Evolutionary conservation across 2,113 vertebrate species (phyloP), one percentile per base, ranked within the genome.

Genomic region (Vulpes ferrilata): DNA sequence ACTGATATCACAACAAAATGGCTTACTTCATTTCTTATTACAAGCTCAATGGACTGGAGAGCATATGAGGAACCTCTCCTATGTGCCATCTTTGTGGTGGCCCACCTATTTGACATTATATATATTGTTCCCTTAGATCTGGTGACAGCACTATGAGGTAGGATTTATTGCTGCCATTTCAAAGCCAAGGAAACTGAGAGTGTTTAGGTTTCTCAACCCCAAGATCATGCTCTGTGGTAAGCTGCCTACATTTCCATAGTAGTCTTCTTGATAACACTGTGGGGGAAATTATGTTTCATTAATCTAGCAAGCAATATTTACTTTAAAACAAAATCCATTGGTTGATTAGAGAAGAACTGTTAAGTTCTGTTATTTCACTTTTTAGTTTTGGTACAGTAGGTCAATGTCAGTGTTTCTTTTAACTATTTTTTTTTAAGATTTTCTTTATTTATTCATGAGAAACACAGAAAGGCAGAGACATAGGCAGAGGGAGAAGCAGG

Each of bases 51-150:
- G 11, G 5, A 48, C 3, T 71, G 53, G 8, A 69, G 30, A 81
- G n/a, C 10, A 30, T 32, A 7, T 4, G 3, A 27, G 6, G n/a
- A 71, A 1, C 7, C 85, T 55, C 60, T 60, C 1, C 62, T 69
- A 16, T 2, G 25, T 11, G 9, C 5, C 32, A 6, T 25, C n/a
- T 5, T 16, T 59, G 16, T 32, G 15, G 23, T 9, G 8, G 4
- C 30, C 27, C 12, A 38, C 17, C 12, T 59, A n/a, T 35, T 43
- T 13, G 76, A 10, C 2, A 27, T 82, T 43, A 22, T 11, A 35
- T 38, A 22, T 48, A 2, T 62, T 85, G 4, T 27, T 3, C 3
- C 17, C 69, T 51, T 27, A 35, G 38, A 23, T 62, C 23, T 51
- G 20, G 9, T 20, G 53, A 85, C 67, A 38, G 12, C 4, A 2